Evolutionary conservation across 2,888 invertebrate species (phyloP).

Genomic region (Heliothis peltigera): DNA sequence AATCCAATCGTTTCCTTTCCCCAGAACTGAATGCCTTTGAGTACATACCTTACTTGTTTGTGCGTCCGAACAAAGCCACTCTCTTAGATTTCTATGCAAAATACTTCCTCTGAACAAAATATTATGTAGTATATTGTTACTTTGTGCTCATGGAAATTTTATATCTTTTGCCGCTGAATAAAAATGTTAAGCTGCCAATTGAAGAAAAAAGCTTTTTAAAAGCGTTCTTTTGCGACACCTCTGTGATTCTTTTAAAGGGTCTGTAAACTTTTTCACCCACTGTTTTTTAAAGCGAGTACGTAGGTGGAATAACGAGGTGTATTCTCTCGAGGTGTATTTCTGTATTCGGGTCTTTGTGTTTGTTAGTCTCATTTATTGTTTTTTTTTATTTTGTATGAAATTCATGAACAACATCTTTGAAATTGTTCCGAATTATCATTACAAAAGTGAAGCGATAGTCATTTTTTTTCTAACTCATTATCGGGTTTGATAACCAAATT

Average conservation of each 20-base stretch:
- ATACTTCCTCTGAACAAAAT: constrained; percentile 78
- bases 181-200: constrained; percentile 72
- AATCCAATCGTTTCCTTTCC: constrained; percentile 69
- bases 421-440: too few relatives aligned
- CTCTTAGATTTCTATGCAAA: constrained; percentile 82
- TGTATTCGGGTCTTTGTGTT: too few relatives aligned
- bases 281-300: constrained; percentile 34
- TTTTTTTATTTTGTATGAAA: too few relatives aligned
- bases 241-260: constrained; percentile 45
- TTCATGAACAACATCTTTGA: too few relatives aligned
- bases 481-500: too few relatives aligned
- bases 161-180: constrained; percentile 65
- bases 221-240: constrained; percentile 50
- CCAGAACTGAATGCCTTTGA: constrained; percentile 76
- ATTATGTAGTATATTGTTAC: constrained; percentile 77
- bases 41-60: constrained; percentile 79
- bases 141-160: constrained; percentile 82
- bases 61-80: constrained; percentile 83
- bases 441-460: too few relatives aligned
- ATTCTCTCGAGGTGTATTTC: too few relatives aligned
- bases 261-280: constrained; percentile 42
- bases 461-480: too few relatives aligned
- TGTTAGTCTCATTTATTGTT: too few relatives aligned
- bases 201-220: constrained; percentile 66
- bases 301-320: too few relatives aligned